Evolutionary conservation across 2,113 vertebrate species (phyloP), one percentile per base, ranked within the genome.

Genomic region (Zosterops japonicus): DNA sequence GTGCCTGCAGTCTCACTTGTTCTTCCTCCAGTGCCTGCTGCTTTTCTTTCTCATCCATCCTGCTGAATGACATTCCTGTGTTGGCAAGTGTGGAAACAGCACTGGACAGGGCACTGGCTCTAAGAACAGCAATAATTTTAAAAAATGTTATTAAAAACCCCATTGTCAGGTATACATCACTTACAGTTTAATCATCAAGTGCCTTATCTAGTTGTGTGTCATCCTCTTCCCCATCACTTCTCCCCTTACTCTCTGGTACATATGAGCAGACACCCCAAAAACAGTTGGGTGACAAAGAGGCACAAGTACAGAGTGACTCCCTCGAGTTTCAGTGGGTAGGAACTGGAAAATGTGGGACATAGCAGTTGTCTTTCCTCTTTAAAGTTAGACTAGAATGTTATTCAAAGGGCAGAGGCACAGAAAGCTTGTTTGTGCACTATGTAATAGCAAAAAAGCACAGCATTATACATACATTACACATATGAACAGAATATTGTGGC

Each of bases 21-120:
- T 99, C 99, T 72, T 99, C 99, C 95, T 99, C 99, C 93, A 99
- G 72, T 4, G 99, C 99, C 88, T 98, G 98, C 96, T 98, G 98
- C 87, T 98, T 98, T 97, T 99, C 99, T 92, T 98, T 98, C 95
- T 99, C 99, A 68, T 99, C 99, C 98, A 99, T 98, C 57, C 96
- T 97, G 96, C 98, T 98, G 94, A 99, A 98, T 87, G 98, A 98
- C 98, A 99, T 98, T 42, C 98, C 98, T 60, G 98, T 98, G 81
- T 88, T 98, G 97, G 98, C 98, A 88, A 98, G 98, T 41, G 98
- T 98, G 36, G 98, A 99, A 92, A 99, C 98, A 2, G 99, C 99
- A 65, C 97, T 99, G 91, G 98, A 99, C 11, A 99, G 96, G 70
- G 98, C 99, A 95, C 97, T 98, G 85, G 98, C 98, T 98, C 98